Evolutionary conservation across 2,888 invertebrate genomes (phyloP).

Genomic region (Pyrocoelia pectoralis): DNA sequence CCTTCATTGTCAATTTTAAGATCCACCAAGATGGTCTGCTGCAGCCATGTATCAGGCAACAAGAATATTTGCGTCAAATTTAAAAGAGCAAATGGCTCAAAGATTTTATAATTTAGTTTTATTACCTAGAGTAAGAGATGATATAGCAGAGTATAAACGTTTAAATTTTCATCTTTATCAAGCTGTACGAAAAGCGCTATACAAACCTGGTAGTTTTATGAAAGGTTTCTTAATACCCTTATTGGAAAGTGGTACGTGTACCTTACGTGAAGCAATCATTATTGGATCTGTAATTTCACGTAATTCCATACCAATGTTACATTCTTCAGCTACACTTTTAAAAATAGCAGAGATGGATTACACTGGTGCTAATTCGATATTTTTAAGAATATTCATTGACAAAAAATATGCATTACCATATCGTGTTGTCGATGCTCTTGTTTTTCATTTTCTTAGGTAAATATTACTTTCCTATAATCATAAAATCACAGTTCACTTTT

Average conservation of each 20-base stretch:
- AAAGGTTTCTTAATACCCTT: slow-evolving; percentile 79
- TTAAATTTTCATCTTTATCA: slow-evolving; percentile 97
- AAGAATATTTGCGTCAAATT: slow-evolving; percentile 95
- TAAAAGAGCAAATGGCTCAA: slow-evolving; percentile 96
- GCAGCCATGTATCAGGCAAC: slow-evolving; percentile 97
- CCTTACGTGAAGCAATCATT: slow-evolving; percentile 94
- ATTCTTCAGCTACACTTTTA: slow-evolving; percentile 93
- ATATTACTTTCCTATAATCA: slow-evolving; percentile 41
- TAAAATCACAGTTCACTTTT: slow-evolving; percentile 39
- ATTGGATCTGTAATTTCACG: slow-evolving; percentile 90
- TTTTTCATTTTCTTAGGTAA: slow-evolving; percentile 93
- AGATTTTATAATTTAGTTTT: slow-evolving; percentile 93
- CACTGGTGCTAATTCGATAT: slow-evolving; percentile 94
- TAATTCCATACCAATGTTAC: slow-evolving; percentile 92
- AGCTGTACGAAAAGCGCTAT: slow-evolving; percentile 90
- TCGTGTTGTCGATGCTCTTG: slow-evolving; percentile 92
- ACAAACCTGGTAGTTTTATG: slow-evolving; percentile 98
- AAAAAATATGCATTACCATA: slow-evolving; percentile 98
- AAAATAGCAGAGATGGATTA: slow-evolving; percentile 98
- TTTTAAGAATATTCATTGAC: slow-evolving; percentile 91
- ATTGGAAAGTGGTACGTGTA: slow-evolving; percentile 90
- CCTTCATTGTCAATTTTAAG: no score
- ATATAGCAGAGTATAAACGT: slow-evolving; percentile 93
- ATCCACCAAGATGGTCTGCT: slow-evolving; percentile 96
- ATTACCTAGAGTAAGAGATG: slow-evolving; percentile 91